phyloP scores from a whole-genome alignment of 2,797 vertebrate species.

The Chelidonichthys spinosus region DNA sequence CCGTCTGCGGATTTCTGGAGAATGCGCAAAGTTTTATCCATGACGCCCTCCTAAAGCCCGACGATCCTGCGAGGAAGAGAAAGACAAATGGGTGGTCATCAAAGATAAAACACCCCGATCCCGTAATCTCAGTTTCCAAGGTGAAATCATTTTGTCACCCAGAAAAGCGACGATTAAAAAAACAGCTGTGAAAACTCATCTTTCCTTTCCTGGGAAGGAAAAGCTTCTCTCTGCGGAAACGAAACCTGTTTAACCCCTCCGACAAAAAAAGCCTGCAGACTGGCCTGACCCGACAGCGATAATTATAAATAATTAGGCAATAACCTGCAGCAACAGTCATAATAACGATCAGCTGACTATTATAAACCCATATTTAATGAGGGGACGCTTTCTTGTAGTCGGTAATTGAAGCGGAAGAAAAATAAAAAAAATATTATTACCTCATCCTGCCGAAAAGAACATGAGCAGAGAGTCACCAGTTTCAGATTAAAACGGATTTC shows the following conservation, averaged over 20 bases:
- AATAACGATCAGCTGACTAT: conserved; percentile 13
- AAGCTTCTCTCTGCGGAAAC: conserved; percentile 54
- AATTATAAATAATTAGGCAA: conserved; percentile 17
- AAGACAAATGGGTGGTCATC: conserved; percentile 60
- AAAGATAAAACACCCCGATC: conserved; percentile 55
- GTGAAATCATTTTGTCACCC: conserved; percentile 63
- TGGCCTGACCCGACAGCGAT: conserved; percentile 26
- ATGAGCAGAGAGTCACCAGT: conserved; percentile 31
- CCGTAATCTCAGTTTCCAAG: conserved; percentile 55
- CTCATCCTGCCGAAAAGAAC: conserved; percentile 53
- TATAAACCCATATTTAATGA: background rate
- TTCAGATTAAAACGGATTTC: conserved; percentile 39
- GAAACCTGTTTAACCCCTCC: conserved; percentile 55
- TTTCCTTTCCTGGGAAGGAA: conserved; percentile 70
- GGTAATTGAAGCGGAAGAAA: conserved; percentile 43
- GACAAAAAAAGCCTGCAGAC: conserved; percentile 18
- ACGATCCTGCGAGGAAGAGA: conserved; percentile 57
- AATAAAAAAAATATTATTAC: conserved; percentile 9
- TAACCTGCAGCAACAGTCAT: background rate
- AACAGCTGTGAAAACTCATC: conserved; percentile 36
- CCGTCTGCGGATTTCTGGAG: conserved; percentile 85
- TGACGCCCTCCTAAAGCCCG: conserved; percentile 63
- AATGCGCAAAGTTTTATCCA: conserved; percentile 83
- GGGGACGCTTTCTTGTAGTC: background rate
- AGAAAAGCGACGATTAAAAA: conserved; percentile 53